phyloP scores from a whole-genome alignment of 2,888 invertebrate species.

The Zhuqinia jingwanae region DNA sequence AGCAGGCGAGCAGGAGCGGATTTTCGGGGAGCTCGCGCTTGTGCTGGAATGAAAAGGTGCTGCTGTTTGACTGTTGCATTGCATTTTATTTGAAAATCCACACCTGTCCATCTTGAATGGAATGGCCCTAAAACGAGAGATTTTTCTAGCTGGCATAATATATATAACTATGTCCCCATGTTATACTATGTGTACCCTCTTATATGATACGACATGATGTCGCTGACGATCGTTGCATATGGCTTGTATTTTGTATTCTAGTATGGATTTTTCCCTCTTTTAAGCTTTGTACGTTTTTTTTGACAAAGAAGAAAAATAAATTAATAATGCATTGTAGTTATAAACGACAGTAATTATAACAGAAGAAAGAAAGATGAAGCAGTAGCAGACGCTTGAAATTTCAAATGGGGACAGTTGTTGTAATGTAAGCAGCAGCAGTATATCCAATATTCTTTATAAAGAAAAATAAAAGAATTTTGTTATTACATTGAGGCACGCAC shows the following conservation, averaged over 20 bases:
- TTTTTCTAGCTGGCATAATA: conserved; percentile 18
- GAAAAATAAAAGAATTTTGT: neutral
- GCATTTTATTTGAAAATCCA: neutral
- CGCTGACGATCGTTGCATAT: conserved; percentile 7
- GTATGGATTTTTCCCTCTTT: conserved; percentile 13
- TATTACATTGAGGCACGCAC: conserved; percentile 6
- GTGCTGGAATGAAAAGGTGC: conserved; percentile 24
- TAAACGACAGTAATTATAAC: conserved; percentile 14
- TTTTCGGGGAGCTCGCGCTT: neutral
- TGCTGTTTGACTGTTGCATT: neutral
- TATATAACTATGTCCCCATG: no score
- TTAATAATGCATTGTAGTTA: conserved; percentile 15
- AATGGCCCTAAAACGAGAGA: conserved; percentile 26
- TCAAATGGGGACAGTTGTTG: neutral
- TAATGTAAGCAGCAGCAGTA: no score
- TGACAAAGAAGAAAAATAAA: conserved; percentile 20
- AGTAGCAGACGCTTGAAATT: neutral
- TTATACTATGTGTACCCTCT: neutral
- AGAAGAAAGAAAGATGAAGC: no score
- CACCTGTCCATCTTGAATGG: conserved; percentile 60
- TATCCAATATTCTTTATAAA: neutral
- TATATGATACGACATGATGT: neutral
- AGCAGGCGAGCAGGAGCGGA: neutral
- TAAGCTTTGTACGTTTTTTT: conserved; percentile 2
- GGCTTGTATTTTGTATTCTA: neutral